phyloP scores from a whole-genome alignment of 1,140 invertebrate species.

The Laodelphax striatellus region DNA sequence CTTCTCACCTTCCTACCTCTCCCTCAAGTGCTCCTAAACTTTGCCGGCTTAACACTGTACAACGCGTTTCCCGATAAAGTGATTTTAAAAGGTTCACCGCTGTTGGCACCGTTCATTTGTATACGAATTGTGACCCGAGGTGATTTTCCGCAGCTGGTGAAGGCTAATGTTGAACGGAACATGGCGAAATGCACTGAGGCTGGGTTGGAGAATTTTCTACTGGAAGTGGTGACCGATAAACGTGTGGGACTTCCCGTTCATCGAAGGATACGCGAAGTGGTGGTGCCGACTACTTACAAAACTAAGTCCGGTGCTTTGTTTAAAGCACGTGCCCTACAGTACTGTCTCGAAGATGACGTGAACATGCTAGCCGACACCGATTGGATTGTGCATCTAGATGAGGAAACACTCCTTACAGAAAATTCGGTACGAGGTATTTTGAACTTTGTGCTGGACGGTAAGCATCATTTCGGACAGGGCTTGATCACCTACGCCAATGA shows the following conservation, averaged over 20 bases:
- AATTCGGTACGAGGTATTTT: conserved; percentile 84
- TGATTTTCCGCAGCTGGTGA: conserved; percentile 86
- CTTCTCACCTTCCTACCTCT: conserved; percentile 76
- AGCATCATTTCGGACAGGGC: conserved; percentile 94
- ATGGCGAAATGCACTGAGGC: conserved; percentile 79
- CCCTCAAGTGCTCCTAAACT: conserved; percentile 85
- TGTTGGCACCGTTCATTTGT: conserved; percentile 90
- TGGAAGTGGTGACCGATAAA: conserved; percentile 96
- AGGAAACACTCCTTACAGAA: conserved; percentile 91
- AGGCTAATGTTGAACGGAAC: conserved; percentile 79
- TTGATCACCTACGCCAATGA: conserved; percentile 97
- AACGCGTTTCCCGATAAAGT: conserved; percentile 94
- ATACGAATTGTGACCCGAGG: conserved; percentile 91
- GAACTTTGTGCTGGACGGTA: conserved; percentile 91
- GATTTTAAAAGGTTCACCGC: conserved; percentile 73
- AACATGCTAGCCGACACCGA: conserved; percentile 81
- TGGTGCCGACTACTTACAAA: conserved; percentile 74
- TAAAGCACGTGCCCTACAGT: conserved; percentile 91
- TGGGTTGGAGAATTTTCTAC: conserved; percentile 90
- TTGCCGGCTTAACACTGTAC: conserved; percentile 78
- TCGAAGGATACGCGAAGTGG: conserved; percentile 63
- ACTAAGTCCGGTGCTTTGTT: conserved; percentile 87
- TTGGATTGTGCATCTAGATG: conserved; percentile 97
- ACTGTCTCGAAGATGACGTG: conserved; percentile 84
- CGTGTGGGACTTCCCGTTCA: conserved; percentile 61